These are phyloP conservation scores for Noctua fimbriata DNA, from an alignment of 2,888 invertebrate genomes.

Conservation along the genomic window DNA sequence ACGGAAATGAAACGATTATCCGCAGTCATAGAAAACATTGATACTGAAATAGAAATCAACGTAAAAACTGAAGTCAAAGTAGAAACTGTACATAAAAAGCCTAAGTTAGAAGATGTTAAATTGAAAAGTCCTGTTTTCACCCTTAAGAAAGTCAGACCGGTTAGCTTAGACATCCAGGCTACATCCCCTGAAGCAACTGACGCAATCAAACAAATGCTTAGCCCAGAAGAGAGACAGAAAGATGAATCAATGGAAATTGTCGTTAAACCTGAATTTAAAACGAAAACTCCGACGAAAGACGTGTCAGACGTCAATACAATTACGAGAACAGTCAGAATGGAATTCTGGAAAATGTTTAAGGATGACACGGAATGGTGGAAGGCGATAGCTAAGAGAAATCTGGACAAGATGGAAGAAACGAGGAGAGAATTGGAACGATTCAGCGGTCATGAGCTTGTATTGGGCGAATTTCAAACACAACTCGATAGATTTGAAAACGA, in stretches of 20 bases:
- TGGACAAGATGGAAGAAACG: slow-evolving; percentile 87
- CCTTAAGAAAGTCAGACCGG: slow-evolving; percentile 83
- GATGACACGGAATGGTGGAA: slow-evolving; percentile 89
- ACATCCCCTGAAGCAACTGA: slow-evolving; percentile 64
- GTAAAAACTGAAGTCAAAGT: slow-evolving; percentile 69
- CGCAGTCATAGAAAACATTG: slow-evolving; percentile 85
- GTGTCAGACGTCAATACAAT: slow-evolving; percentile 69
- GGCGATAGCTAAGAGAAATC: slow-evolving; percentile 85
- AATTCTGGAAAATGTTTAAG: slow-evolving; percentile 87
- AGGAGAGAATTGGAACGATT: slow-evolving; percentile 85
- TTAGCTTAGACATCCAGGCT: slow-evolving; percentile 73
- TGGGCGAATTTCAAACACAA: slow-evolving; percentile 83
- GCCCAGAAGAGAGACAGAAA: slow-evolving; percentile 77
- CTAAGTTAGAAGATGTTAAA: slow-evolving; percentile 72
- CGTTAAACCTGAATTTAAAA: slow-evolving; percentile 73
- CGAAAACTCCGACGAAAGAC: slow-evolving; percentile 54
- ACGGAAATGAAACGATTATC: slow-evolving; percentile 87
- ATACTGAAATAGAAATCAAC: slow-evolving; percentile 77
- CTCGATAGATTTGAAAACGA: slow-evolving; percentile 82
- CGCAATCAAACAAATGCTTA: slow-evolving; percentile 64
- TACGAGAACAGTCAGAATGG: slow-evolving; percentile 75
- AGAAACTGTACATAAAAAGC: slow-evolving; percentile 69
- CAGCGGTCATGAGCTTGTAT: slow-evolving; percentile 85
- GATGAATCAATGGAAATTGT: slow-evolving; percentile 75
- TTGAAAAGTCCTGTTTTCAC: slow-evolving; percentile 84